phyloP scores from a whole-genome alignment of 2,113 vertebrate species.

The Lonchura striata region DNA sequence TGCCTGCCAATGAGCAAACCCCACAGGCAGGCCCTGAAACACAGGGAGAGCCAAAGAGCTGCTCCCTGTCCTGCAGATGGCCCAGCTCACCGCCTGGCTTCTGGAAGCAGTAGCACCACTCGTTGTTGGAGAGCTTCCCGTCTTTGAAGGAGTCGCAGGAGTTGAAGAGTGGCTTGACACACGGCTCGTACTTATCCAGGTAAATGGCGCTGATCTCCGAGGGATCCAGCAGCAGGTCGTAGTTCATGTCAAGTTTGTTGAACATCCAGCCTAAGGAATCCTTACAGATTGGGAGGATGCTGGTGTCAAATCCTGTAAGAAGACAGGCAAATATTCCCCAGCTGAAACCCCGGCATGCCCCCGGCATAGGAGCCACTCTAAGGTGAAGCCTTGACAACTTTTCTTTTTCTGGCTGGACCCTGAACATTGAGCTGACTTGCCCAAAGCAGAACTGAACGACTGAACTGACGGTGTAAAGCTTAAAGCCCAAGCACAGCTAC shows the following conservation, averaged over 20 bases:
- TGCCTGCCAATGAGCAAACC: background rate
- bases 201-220: constrained; percentile 95
- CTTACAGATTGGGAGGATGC: constrained; percentile 97
- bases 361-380: background rate
- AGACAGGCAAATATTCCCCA: background rate
- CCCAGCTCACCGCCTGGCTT: constrained; percentile 79
- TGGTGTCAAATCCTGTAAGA: constrained; percentile 88
- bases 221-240: constrained; percentile 93
- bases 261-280: constrained; percentile 99
- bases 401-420: background rate
- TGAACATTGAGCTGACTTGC: background rate
- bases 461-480: background rate
- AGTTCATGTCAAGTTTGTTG: constrained; percentile 98
- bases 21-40: background rate
- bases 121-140: constrained; percentile 86
- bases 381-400: background rate
- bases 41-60: background rate
- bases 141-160: constrained; percentile 89
- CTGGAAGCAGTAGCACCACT: constrained; percentile 89
- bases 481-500: background rate
- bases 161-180: constrained; percentile 88
- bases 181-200: constrained; percentile 92
- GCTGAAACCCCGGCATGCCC: background rate
- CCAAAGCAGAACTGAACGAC: background rate
- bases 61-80: fast-evolving